Evolutionary conservation across 2,888 invertebrate species (phyloP).

Genomic region (Ferrisia virgata): DNA sequence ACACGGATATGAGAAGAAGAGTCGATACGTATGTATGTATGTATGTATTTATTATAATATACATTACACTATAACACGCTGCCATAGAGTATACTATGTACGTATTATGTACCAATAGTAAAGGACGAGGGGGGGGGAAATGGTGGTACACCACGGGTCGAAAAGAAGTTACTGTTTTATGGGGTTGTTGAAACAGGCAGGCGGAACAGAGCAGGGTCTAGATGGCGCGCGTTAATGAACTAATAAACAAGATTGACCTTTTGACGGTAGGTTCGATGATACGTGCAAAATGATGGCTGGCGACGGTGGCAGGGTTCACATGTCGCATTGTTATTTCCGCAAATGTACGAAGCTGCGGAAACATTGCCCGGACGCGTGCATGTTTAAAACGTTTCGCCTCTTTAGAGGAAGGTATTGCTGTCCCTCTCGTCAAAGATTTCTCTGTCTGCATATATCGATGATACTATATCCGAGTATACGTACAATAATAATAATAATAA

Average conservation of each 20-base stretch:
- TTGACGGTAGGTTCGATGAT: not conserved
- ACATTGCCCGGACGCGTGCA: conserved; percentile 9
- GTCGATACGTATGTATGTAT: too few species aligned
- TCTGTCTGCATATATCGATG: too few species aligned
- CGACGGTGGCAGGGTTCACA: not conserved
- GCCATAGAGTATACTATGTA: too few species aligned
- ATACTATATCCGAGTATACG: not conserved
- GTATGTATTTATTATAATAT: too few species aligned
- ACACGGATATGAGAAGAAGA: too few species aligned
- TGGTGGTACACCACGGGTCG: not conserved
- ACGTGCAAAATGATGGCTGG: not conserved
- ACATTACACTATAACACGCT: too few species aligned
- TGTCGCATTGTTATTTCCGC: conserved; percentile 4
- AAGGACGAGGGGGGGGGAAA: too few species aligned
- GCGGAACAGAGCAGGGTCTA: not conserved
- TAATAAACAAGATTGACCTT: conserved; percentile 17
- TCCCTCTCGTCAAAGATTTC: too few species aligned
- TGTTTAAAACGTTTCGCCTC: conserved; percentile 9
- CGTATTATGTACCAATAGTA: too few species aligned
- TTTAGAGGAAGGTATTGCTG: not conserved
- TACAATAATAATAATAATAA: too few species aligned
- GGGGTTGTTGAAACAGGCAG: not conserved
- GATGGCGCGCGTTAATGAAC: not conserved
- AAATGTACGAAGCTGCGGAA: not conserved
- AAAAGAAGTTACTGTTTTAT: too few species aligned